Conservation (phyloP, 2,797 vertebrate genomes). For the Chrosomus eos region DNA sequence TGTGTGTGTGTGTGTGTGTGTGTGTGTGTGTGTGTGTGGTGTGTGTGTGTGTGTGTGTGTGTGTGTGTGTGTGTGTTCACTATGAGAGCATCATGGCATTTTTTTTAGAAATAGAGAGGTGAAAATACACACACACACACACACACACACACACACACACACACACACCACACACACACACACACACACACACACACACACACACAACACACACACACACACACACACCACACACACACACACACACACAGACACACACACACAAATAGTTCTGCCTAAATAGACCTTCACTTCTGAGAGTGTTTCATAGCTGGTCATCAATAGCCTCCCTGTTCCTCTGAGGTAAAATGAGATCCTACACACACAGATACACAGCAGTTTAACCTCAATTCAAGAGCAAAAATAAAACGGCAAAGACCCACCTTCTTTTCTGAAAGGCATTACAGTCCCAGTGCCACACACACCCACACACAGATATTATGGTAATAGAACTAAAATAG, state of each 20-base stretch:
- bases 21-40: conserved; percentile 15
- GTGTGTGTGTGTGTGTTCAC: conserved; percentile 11
- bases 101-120: not conserved
- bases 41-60: not conserved
- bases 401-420: conserved; percentile 39
- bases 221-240: not conserved
- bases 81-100: conserved; percentile 3
- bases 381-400: conserved; percentile 46
- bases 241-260: conserved; percentile 20
- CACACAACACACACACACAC: not conserved
- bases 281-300: conserved; percentile 35
- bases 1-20: not conserved
- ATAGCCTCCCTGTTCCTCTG: conserved; percentile 58
- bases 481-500: conserved; percentile 20
- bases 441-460: conserved; percentile 25
- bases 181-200: not conserved
- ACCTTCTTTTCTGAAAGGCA: conserved; percentile 41
- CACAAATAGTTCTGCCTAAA: conserved; percentile 22
- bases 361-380: conserved; percentile 26
- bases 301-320: conserved; percentile 48
- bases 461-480: conserved; percentile 13
- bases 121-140: not conserved
- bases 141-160: conserved; percentile 1
- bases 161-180: not conserved
- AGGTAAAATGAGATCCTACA: conserved; percentile 47